A percentile compares a stretch with the other conserved stretches of the same genome.
These are phyloP conservation scores for Carpatolechia fugitivella DNA, from an alignment of 2,888 invertebrate species.

Conservation along the genomic window DNA sequence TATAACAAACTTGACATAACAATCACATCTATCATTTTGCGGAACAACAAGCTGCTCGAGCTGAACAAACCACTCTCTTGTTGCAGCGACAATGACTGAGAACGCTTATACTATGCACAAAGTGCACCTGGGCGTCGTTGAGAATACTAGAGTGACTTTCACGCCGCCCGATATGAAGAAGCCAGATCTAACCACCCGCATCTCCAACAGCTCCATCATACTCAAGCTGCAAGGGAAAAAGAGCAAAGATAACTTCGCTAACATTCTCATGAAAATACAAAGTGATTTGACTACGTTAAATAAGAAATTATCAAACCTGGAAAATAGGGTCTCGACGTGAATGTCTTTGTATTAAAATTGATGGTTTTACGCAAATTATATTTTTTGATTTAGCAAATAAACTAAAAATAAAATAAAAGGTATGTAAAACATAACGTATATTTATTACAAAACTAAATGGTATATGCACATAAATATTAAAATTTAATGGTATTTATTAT, in stretches of 20 bases:
- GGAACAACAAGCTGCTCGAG: too few relatives aligned
- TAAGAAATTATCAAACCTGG: slow-evolving; percentile 56
- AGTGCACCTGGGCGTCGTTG: slow-evolving; percentile 25
- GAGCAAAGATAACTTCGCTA: slow-evolving; percentile 58
- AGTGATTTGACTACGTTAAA: slow-evolving; percentile 54
- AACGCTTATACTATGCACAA: slow-evolving; percentile 37
- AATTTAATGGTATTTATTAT: too few relatives aligned
- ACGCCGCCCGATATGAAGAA: slow-evolving; percentile 25
- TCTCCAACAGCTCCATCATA: slow-evolving; percentile 52
- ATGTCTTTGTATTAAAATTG: neutral
- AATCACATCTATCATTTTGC: too few relatives aligned
- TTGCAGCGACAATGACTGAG: slow-evolving; percentile 35
- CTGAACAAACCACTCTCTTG: too few relatives aligned
- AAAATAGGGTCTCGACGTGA: slow-evolving; percentile 45
- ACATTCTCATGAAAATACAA: slow-evolving; percentile 63
- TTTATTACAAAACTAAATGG: too few relatives aligned
- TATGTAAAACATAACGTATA: too few relatives aligned
- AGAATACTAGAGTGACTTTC: slow-evolving; percentile 25
- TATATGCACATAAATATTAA: too few relatives aligned
- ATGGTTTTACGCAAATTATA: neutral
- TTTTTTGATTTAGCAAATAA: too few relatives aligned
- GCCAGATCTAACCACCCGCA: slow-evolving; percentile 48
- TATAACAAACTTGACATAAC: too few relatives aligned
- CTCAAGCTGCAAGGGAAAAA: slow-evolving; percentile 52
- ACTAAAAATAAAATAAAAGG: too few relatives aligned